Percentiles rank a stretch among this genome's conserved stretches.
Conservation (phyloP, 2,797 vertebrate genomes). For the Huso huso region DNA sequence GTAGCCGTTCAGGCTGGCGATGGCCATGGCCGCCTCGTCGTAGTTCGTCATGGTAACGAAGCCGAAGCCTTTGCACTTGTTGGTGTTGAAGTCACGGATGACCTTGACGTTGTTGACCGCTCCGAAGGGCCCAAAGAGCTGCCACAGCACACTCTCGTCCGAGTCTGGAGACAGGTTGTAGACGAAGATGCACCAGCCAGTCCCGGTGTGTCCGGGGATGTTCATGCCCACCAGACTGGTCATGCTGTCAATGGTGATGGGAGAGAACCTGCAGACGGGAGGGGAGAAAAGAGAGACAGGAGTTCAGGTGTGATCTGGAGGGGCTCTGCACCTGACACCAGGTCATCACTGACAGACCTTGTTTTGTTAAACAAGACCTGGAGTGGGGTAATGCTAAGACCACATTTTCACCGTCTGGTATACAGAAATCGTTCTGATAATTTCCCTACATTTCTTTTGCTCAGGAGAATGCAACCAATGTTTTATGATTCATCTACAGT, state of each 20-base stretch:
- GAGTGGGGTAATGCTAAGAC: no score
- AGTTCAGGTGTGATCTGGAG: no score
- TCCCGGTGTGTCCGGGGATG: conserved; percentile 97
- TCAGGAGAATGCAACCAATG: no score
- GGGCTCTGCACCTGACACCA: no score
- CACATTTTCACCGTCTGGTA: no score
- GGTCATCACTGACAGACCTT: no score
- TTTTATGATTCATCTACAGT: no score
- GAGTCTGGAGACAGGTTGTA: conserved; percentile 98
- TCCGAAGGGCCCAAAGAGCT: conserved; percentile 96
- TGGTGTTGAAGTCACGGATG: conserved; percentile 99
- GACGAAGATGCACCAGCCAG: conserved; percentile 98
- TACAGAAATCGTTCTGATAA: no score
- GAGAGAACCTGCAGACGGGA: conserved; percentile 81
- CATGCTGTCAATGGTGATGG: conserved; percentile 99
- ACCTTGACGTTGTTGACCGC: conserved; percentile 99
- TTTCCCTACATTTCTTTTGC: no score
- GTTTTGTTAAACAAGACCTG: no score
- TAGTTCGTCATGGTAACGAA: conserved; percentile 99
- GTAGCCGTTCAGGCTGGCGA: conserved; percentile 98
- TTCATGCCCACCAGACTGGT: conserved; percentile 99
- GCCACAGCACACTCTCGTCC: conserved; percentile 98
- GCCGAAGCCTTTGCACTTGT: conserved; percentile 99
- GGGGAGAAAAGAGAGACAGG: conserved; percentile 16
- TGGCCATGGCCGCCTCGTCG: conserved; percentile 98